Conservation (phyloP, 1,140 invertebrate species). For the Eupristina koningsbergeri region DNA sequence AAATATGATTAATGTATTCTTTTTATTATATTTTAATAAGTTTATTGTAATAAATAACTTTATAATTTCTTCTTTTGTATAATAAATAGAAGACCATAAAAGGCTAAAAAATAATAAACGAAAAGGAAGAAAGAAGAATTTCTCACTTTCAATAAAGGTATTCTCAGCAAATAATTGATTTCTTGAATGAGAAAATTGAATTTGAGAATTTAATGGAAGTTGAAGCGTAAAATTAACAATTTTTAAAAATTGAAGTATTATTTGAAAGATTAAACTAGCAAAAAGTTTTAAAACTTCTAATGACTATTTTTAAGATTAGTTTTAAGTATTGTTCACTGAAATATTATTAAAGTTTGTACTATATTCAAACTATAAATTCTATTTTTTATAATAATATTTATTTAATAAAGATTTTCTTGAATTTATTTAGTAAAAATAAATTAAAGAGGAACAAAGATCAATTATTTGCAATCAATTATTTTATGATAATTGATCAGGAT, state of each 20-base stretch:
- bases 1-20: too few species aligned
- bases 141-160: constrained; percentile 25
- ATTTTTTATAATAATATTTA: too few species aligned
- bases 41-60: constrained; percentile 22
- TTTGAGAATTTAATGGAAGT: constrained; percentile 39
- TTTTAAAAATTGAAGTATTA: constrained; percentile 17
- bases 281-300: constrained; percentile 23
- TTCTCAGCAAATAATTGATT: constrained; percentile 39
- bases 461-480: too few species aligned
- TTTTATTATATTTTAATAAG: constrained; percentile 8
- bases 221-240: constrained; percentile 36
- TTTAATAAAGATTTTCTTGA: too few species aligned
- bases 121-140: constrained; percentile 16
- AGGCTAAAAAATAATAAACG: constrained; percentile 14
- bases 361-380: neutral
- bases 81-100: constrained; percentile 27
- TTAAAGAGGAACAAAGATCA: too few species aligned
- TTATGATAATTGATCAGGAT: too few species aligned
- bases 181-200: constrained; percentile 40
- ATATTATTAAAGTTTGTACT: neutral
- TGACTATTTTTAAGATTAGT: constrained; percentile 1
- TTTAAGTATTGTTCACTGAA: neutral
- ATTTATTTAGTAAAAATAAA: too few species aligned
- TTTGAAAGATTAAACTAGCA: neutral
- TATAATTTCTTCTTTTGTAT: constrained; percentile 24